Base-by-base conservation (phyloP, 2,797 vertebrate species). In the Scomberomorus guttatus region DNA sequence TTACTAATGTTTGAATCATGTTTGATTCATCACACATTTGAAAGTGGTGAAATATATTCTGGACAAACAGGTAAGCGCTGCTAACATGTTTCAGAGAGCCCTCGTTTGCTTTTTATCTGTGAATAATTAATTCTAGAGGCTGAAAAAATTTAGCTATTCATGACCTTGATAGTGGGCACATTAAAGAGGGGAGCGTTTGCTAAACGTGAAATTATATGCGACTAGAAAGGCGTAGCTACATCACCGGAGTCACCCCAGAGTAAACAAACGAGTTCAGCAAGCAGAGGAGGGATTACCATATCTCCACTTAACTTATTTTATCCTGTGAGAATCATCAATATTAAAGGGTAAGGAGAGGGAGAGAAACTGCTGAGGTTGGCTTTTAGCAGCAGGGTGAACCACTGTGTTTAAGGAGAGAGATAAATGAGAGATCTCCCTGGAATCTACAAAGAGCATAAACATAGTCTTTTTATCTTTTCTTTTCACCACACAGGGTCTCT, bases 261-360 rank as follows among this genome's bases (percentile, higher is more conserved):
- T 94, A 94, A 94, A 94, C 94, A 94, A 94, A 93, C 77, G 93
- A 94, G 93, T 95, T 94, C 90, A 88, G 93, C 93, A 91, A 93
- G 94, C 90, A 88, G 90, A 94, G 89, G 85, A 92, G 91, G 94
- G 95, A 95, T 96, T 95, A 96, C 92, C 95, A 95, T 95, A 95
- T 95, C 94, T 94, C 91, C 90, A 92, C 93, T 95, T 95, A 94
- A 95, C 93, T 94, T 94, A 95, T 94, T 95, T 95, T 94, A 96
- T 96, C 94, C 94, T 95, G 94, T 95, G 95, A 95, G 95, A 95
- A 95, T 95, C 95, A 95, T 95, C 95, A 95, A 95, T 95, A 96
- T 95, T 95, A 95, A 95, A 95, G 88, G 91, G 87, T 94, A 90
- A 93, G 91, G 92, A 93, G 92, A 92, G 87, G 89, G 87, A 90